Evolutionary conservation across 2,113 vertebrate species (phyloP).

Genomic region (Macrotis lagotis): DNA sequence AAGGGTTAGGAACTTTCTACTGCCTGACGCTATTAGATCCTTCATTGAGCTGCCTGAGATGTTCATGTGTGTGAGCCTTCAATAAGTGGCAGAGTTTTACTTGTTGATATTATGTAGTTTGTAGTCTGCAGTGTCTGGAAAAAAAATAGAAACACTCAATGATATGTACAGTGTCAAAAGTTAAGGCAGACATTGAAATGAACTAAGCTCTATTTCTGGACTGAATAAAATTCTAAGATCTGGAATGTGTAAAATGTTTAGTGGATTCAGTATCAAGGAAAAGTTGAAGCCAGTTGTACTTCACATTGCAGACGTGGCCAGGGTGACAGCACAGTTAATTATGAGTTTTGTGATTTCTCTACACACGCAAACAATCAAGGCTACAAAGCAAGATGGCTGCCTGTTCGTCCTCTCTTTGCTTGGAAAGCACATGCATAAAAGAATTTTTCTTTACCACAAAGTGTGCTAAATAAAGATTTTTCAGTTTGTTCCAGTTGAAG

Average conservation of each 20-base stretch:
- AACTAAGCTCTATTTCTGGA: conserved; percentile 85
- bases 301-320: conserved; percentile 72
- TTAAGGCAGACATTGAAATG: conserved; percentile 84
- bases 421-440: conserved; percentile 77
- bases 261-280: conserved; percentile 79
- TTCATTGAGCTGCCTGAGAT: conserved; percentile 87
- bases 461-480: conserved; percentile 77
- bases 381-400: conserved; percentile 72
- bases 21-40: conserved; percentile 84
- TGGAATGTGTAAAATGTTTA: conserved; percentile 82
- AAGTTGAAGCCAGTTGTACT: conserved; percentile 79
- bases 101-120: conserved; percentile 86
- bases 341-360: conserved; percentile 79
- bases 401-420: conserved; percentile 74
- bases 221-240: conserved; percentile 83
- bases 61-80: conserved; percentile 86
- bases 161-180: conserved; percentile 86
- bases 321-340: conserved; percentile 77
- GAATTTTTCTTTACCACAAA: conserved; percentile 69
- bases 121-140: conserved; percentile 87
- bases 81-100: conserved; percentile 85
- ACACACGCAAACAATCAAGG: conserved; percentile 77
- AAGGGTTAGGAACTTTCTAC: conserved; percentile 85
- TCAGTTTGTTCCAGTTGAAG: conserved; percentile 80
- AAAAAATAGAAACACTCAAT: conserved; percentile 84